These are phyloP conservation scores for Ormyrus labotus DNA, from an alignment of 2,888 invertebrate species.

Conservation along the genomic window DNA sequence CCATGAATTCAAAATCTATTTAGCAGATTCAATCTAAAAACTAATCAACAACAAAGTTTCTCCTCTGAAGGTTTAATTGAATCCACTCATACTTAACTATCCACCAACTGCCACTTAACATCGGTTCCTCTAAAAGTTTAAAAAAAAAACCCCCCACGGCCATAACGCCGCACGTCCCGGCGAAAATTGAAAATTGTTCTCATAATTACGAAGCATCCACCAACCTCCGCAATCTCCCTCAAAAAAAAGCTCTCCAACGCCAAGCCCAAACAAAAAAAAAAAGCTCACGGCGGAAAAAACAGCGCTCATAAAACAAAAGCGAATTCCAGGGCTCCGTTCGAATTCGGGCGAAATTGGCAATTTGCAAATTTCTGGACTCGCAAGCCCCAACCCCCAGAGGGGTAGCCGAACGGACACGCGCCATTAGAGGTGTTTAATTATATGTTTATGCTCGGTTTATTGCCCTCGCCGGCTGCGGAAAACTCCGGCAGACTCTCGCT, in stretches of 20 bases:
- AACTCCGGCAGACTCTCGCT: neutral
- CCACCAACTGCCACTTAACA: too few species aligned
- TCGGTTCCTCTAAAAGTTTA: too few species aligned
- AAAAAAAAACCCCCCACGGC: too few species aligned
- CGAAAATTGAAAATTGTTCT: slow-evolving; percentile 35
- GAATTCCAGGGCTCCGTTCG: slow-evolving; percentile 25
- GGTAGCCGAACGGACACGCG: slow-evolving; percentile 40
- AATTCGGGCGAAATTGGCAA: slow-evolving; percentile 41
- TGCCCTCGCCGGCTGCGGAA: slow-evolving; percentile 27
- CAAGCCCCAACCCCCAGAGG: neutral
- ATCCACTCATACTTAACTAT: too few species aligned
- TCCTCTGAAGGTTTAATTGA: neutral
- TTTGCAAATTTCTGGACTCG: slow-evolving; percentile 38
- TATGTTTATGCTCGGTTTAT: slow-evolving; percentile 64
- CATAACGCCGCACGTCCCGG: neutral
- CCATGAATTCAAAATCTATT: too few species aligned
- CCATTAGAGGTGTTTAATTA: slow-evolving; percentile 66
- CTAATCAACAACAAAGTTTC: neutral
- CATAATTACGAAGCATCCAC: slow-evolving; percentile 3
- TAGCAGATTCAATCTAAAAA: neutral
- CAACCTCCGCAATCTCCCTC: neutral
- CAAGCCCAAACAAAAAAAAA: too few species aligned
- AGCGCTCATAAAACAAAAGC: slow-evolving; percentile 17
- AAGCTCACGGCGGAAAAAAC: neutral
- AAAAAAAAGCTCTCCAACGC: too few species aligned